Conservation (phyloP, 2,113 vertebrate genomes). For the Aix galericulata region DNA sequence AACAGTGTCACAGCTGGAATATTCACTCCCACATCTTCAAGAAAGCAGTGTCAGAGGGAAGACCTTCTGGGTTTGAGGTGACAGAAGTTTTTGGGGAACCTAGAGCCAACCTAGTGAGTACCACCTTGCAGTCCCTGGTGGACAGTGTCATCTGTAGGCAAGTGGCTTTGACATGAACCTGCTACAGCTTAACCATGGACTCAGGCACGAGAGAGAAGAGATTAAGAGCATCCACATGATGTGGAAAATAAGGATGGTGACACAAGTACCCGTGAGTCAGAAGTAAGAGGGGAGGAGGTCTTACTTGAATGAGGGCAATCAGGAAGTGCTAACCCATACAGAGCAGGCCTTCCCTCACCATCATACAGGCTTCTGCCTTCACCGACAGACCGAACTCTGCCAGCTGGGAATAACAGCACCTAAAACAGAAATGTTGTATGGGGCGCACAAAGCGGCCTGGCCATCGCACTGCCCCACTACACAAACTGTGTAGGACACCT, state of each 20-base stretch:
- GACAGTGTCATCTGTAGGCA: neutral
- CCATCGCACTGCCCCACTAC: neutral
- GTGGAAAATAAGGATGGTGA: neutral
- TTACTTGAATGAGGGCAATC: constrained; percentile 1
- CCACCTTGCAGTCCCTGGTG: neutral
- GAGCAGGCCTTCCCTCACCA: neutral
- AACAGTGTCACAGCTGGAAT: neutral
- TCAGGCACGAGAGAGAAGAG: neutral
- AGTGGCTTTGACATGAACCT: neutral
- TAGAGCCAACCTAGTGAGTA: neutral
- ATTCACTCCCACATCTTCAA: accelerated
- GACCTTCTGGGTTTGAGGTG: neutral
- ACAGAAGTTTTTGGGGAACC: neutral
- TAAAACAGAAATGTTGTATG: neutral
- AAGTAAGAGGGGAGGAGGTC: neutral
- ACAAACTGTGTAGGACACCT: neutral
- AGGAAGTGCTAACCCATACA: neutral
- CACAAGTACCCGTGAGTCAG: constrained; percentile 18
- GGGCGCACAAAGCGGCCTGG: neutral
- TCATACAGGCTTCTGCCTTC: neutral
- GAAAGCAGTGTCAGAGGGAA: neutral
- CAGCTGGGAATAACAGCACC: neutral
- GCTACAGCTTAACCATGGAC: neutral
- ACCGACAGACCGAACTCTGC: neutral
- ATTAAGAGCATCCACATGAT: neutral